Conservation (phyloP, 2,888 invertebrate species). For the Dolomedes plantarius region DNA sequence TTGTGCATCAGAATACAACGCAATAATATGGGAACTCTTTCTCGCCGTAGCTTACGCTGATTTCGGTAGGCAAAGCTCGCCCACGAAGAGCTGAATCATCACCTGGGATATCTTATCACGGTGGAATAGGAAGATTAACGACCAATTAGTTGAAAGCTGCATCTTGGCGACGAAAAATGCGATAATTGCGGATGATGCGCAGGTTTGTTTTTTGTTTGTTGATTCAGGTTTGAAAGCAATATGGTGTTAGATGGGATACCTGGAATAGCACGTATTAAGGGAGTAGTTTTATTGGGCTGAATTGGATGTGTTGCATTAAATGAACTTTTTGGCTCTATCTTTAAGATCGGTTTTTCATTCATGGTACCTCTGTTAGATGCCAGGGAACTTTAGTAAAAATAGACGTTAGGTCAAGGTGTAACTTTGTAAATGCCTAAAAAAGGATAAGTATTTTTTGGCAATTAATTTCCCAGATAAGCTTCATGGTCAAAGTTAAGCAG, state of each 20-base stretch:
- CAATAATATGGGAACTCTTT: conserved; percentile 18
- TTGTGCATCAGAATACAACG: neutral
- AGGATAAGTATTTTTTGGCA: no score
- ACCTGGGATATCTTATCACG: conserved; percentile 41
- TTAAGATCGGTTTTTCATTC: no score
- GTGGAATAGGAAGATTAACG: conserved; percentile 49
- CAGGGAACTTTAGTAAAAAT: no score
- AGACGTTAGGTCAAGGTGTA: no score
- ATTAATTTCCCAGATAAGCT: no score
- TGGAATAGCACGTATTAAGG: neutral
- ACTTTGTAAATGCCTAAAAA: no score
- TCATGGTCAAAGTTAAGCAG: no score
- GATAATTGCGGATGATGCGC: neutral
- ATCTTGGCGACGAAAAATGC: conserved; percentile 9
- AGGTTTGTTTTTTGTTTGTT: neutral
- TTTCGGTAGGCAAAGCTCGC: conserved; percentile 26
- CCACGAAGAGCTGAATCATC: conserved; percentile 52
- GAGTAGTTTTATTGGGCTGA: neutral
- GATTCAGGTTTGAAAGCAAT: neutral
- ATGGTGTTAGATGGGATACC: neutral
- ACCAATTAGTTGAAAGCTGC: conserved; percentile 31
- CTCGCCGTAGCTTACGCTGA: neutral
- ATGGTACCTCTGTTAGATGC: no score
- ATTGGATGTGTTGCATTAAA: no score
- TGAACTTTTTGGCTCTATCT: no score